Evolutionary conservation across 2,888 invertebrate species (phyloP), one percentile per base, ranked within the genome.

Genomic region (Eurytoma adleriae): DNA sequence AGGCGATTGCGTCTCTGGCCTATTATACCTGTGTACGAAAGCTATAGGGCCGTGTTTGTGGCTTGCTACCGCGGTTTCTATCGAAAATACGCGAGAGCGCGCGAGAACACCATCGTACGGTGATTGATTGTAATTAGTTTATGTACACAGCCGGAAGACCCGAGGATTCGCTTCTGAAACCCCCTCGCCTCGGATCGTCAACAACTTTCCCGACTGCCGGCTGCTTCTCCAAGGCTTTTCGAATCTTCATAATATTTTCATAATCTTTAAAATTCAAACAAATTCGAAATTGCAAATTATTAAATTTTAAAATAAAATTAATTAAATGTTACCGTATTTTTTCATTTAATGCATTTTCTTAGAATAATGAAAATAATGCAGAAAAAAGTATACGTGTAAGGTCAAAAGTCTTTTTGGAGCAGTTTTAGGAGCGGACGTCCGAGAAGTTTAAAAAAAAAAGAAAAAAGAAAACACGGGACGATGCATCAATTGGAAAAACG

Each of bases 121-220:
- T 86, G 86, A 87, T 86, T 86, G 86, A 87, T 87, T 85, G 85
- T 87, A 87, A 87, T 87, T 86, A 86, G 86, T 86, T 86, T 85
- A 85, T 84, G 85, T 84, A 83, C 83, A 84, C 83, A 84, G 80
- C 27, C 77, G 79, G 77, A 75, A 83, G 79, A 79, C 68, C 77
- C 81, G 59, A 68, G 67, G 76, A 72, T 80, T 80, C 71, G 57
- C 70, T 54, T 71, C 56, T 66, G 24, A 66, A 80, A 73, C 70
- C 69, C 67, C 27, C 70, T 24, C 61, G 52, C n/a, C 69, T 74
- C 61, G 74, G 59, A 78, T 67, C 78, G 73, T 78, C 80, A 62
- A 78, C 54, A 78, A 71, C 78, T 80, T 79, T 69, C 27, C 76
- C 54, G 56, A 16, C 68, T 40, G 70, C 61, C 57, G 54, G 52